Evolutionary conservation across 2,797 vertebrate species (phyloP), one percentile per base, ranked within the genome.

Genomic region (Anabas testudineus): DNA sequence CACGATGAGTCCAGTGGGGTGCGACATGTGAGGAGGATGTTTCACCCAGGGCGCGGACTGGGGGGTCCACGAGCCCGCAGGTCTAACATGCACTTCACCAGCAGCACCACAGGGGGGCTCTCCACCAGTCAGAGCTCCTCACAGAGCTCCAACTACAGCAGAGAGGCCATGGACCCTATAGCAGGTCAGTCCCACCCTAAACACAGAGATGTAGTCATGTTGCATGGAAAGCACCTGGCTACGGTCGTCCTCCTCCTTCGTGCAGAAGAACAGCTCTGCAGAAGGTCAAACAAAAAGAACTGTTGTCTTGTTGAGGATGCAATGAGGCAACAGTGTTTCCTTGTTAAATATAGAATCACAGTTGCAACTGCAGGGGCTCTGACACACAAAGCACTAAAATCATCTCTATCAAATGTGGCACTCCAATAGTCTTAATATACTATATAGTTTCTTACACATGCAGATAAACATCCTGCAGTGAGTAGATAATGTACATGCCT

Each of bases 1-100:
- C 87, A 99, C 77, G 97, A 99, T 85, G 98, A 99, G 94, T 99
- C 97, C 89, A 99, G 97, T 68, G 98, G 98, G 30, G 97, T 99
- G 90, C 96, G 97, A 86, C 98, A 99, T 19, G 97, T 99, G 90
- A 95, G 97, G 93, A 95, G 97, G 94, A 99, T 99, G 97, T 99
- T 99, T 90, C 98, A 99, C 91, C 97, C 97, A 4, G 97, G 98
- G 22, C 96, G 97, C 30, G 98, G 98, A 18, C 84, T 99, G 66
- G 98, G 97, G 58, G 97, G 97, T 58, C 97, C 97, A 14, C 95
- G 98, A 64, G 98, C 97, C 49, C 96, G 97, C 80, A 94, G 98
- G 91, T 98, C 98, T 88, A 99, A 99, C 96, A 99, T 99, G 98
- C 98, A 99, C 96, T 99, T 99, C 96, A 99, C 97, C 92, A 98